Conservation (phyloP, 2,797 vertebrate species). For the Erithacus rubecula region DNA sequence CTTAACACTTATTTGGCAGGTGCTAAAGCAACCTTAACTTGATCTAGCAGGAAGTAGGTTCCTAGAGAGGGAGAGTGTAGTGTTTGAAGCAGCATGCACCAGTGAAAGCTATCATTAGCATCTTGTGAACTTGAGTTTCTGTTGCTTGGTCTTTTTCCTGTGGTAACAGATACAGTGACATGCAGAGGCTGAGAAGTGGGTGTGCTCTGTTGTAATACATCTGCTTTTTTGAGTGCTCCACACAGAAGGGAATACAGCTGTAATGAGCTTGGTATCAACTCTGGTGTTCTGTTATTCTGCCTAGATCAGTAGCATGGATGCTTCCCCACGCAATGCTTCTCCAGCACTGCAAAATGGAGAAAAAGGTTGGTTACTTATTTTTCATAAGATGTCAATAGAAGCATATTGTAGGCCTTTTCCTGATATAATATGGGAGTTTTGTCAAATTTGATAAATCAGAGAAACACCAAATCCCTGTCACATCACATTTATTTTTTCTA, state of each 20-base stretch:
- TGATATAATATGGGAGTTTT: background rate
- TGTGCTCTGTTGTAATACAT: background rate
- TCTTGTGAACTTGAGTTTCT: background rate
- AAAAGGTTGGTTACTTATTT: conserved; percentile 81
- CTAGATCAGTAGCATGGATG: conserved; percentile 86
- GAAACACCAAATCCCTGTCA: background rate
- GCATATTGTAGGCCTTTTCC: background rate
- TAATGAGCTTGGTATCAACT: background rate
- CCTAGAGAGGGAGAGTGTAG: background rate
- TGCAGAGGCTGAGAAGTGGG: background rate
- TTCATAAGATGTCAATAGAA: background rate
- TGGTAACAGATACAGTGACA: background rate
- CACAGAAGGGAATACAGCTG: background rate
- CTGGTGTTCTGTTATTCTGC: background rate
- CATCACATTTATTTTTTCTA: background rate
- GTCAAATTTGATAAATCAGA: background rate
- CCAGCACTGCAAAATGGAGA: conserved; percentile 93
- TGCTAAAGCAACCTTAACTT: background rate
- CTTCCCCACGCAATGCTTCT: conserved; percentile 92
- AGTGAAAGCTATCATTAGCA: background rate
- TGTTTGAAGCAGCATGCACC: background rate
- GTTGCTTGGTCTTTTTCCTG: background rate
- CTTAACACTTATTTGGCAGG: background rate
- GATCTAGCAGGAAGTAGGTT: background rate
- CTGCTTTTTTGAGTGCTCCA: background rate